Base-by-base conservation (phyloP, 2,888 invertebrate genomes). In the Sphecodes monilicornis region DNA sequence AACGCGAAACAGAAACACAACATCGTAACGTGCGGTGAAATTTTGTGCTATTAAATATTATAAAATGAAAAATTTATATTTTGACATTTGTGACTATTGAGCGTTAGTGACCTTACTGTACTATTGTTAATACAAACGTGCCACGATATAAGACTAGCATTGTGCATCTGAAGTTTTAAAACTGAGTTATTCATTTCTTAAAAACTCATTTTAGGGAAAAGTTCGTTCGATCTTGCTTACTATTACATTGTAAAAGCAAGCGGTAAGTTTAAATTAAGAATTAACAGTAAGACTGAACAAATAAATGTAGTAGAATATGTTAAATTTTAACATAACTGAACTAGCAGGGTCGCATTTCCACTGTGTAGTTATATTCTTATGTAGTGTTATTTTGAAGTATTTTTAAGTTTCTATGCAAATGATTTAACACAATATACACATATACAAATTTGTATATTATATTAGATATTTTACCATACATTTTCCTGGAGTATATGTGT, bases 1-100 rank as follows among this genome's bases (percentile, higher is more conserved):
- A 86, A 72, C 75, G 85, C 71, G 68, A 80, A 80, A 78, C 68
- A 75, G 43, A 77, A 75, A 85, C 71, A 85, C 29, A 66, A 80
- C 54, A 77, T 22, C 32, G 64, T 71, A 76, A 80, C 70, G 60
- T 66, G 71, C 32, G 43, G n/a, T 46, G 32, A 68, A 77, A 77
- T 77, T 75, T 73, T 54, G 22, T 39, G 13, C 29, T 69, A 69
- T 1, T 22, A 57, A 73, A 46, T 64, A 64, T 69, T 64, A 29
- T 29, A 85, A 69, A 85, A 85, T 85, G 85, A 80, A 66, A 73
- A 71, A 29, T 60, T 57, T 72, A 75, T 41, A 36, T 60, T 71
- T 80, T 50, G 66, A 75, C 77, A 50, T 54, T 71, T 22, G 26
- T 6, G 39, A 60, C 70, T 66, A 54, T 32, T 39, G 22, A 76